Percentiles rank a stretch among this genome's conserved stretches.
Conservation (phyloP, 2,113 vertebrate genomes). For the Fregetta grallaria region DNA sequence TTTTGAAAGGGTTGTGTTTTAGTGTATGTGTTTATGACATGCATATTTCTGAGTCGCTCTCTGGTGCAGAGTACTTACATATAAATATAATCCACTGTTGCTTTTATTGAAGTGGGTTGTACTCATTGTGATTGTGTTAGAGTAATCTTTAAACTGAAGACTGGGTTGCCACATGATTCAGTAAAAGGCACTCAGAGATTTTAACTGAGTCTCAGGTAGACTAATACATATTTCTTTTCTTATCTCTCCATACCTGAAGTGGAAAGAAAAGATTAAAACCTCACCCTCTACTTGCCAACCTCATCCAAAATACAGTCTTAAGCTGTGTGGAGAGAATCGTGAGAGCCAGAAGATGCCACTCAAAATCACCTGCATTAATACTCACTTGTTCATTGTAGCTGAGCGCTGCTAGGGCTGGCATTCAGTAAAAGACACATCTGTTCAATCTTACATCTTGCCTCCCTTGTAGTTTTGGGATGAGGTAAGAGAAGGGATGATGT, state of each 20-base stretch:
- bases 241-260: slow-evolving; percentile 14
- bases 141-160: not conserved
- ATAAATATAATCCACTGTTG: not conserved
- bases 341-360: not conserved
- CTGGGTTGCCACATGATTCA: not conserved
- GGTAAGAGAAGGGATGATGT: not conserved
- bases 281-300: not conserved
- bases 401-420: not conserved
- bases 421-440: not conserved
- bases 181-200: slow-evolving; percentile 24
- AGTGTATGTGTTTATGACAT: not conserved
- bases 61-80: not conserved
- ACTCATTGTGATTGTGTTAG: not conserved
- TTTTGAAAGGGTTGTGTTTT: not conserved
- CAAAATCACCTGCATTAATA: not conserved
- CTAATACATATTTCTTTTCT: slow-evolving; percentile 20
- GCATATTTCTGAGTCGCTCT: not conserved
- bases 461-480: not conserved
- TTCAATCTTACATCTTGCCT: not conserved
- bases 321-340: not conserved
- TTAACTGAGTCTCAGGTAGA: slow-evolving; percentile 10
- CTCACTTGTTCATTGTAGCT: not conserved
- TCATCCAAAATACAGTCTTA: slow-evolving; percentile 2
- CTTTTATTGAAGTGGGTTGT: not conserved
- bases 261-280: not conserved